Conservation (phyloP, 1,140 invertebrate species). For the Leptinotarsa texana region DNA sequence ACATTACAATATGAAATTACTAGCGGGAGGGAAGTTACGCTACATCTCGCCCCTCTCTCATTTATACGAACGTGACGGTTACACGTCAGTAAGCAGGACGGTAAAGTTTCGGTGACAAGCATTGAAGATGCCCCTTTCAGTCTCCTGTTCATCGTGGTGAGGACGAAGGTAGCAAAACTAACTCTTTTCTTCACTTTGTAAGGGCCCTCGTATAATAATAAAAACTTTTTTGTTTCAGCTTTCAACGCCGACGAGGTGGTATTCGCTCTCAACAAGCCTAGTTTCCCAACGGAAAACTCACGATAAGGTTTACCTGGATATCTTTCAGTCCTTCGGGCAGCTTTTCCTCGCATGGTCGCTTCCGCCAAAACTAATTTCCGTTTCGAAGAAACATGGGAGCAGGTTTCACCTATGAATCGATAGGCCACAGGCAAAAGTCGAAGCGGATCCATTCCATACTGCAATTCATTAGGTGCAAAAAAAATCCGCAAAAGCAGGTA, state of each 20-base stretch:
- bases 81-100: no score
- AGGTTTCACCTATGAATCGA: background rate
- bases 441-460: background rate
- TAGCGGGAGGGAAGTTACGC: no score
- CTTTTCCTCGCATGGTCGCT: background rate
- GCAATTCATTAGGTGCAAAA: constrained; percentile 24
- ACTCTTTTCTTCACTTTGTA: background rate
- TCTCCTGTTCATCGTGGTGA: no score
- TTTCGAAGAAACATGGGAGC: background rate
- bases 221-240: background rate
- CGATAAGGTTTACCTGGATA: background rate
- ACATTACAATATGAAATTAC: no score
- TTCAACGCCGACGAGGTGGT: background rate
- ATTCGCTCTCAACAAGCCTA: background rate
- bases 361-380: background rate
- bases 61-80: no score
- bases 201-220: background rate
- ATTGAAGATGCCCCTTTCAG: no score
- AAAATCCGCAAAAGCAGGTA: background rate
- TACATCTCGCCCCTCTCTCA: no score
- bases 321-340: background rate
- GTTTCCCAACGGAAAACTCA: background rate
- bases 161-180: background rate
- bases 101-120: no score
- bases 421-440: background rate